Conservation (phyloP, 2,113 vertebrate genomes). For the Thomomys bottae region DNA sequence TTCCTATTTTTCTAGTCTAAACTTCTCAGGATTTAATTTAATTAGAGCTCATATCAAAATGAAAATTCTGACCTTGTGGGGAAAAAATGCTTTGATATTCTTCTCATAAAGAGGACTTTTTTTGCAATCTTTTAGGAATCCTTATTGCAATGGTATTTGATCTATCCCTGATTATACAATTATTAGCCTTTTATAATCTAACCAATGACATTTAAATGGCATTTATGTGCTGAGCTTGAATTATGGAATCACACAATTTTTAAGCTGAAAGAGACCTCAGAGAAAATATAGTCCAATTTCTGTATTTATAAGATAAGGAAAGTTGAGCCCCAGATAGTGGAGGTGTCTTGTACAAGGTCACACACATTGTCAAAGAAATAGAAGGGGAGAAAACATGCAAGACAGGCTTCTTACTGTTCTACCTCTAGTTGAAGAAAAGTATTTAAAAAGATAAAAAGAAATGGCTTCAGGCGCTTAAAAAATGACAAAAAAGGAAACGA, state of each 20-base stretch:
- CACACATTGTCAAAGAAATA: conserved; percentile 50
- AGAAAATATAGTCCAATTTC: conserved; percentile 64
- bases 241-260: conserved; percentile 67
- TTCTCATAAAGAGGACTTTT: conserved; percentile 45
- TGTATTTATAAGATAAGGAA: conserved; percentile 67
- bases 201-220: conserved; percentile 76
- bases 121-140: conserved; percentile 59
- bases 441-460: conserved; percentile 48
- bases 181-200: conserved; percentile 78
- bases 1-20: conserved; percentile 20
- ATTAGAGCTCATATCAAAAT: conserved; percentile 64
- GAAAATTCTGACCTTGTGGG: conserved; percentile 35
- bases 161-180: conserved; percentile 69
- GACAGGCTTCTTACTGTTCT: conserved; percentile 19
- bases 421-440: conserved; percentile 32
- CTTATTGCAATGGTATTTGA: conserved; percentile 66
- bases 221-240: conserved; percentile 66
- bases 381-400: conserved; percentile 22
- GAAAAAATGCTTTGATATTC: conserved; percentile 42
- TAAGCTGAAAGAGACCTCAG: conserved; percentile 55
- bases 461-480: neutral
- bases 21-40: conserved; percentile 68
- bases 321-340: conserved; percentile 43
- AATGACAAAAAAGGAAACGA: neutral
- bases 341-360: conserved; percentile 50